These are phyloP conservation scores for Pachypanchax playfairii DNA, from an alignment of 2,113 vertebrate genomes.

Conservation along the genomic window DNA sequence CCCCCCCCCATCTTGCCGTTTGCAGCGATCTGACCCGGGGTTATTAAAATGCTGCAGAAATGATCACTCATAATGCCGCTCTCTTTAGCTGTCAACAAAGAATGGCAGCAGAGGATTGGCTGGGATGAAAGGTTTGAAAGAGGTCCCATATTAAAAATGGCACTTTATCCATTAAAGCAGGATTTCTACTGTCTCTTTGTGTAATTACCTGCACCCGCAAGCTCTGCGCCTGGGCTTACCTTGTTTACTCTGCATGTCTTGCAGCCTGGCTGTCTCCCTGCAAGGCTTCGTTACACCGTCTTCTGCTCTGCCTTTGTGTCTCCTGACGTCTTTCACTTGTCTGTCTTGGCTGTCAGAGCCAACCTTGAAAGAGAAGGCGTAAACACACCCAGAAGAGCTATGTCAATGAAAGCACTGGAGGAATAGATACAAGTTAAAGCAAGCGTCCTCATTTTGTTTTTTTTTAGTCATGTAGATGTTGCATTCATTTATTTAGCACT, in stretches of 20 bases:
- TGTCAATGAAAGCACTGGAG: conserved; percentile 60
- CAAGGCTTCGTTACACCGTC: conserved; percentile 67
- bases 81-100: conserved; percentile 68
- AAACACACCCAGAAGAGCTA: conserved; percentile 68
- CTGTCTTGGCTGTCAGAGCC: conserved; percentile 69
- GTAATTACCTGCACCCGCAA: conserved; percentile 77
- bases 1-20: conserved; percentile 43
- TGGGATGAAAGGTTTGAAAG: conserved; percentile 73
- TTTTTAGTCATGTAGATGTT: conserved; percentile 63
- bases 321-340: conserved; percentile 69
- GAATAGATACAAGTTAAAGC: conserved; percentile 68
- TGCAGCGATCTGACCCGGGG: conserved; percentile 71
- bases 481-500: conserved; percentile 73
- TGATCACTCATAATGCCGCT: conserved; percentile 63
- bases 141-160: conserved; percentile 72
- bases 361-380: conserved; percentile 74
- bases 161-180: conserved; percentile 78
- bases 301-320: conserved; percentile 74
- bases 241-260: conserved; percentile 78
- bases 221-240: conserved; percentile 75
- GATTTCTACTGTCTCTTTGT: conserved; percentile 74
- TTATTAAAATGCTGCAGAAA: conserved; percentile 74
- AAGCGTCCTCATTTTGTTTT: conserved; percentile 46
- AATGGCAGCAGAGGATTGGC: conserved; percentile 68
- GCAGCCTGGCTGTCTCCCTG: conserved; percentile 69